These are phyloP conservation scores for Coendou prehensilis DNA, from an alignment of 2,797 vertebrate genomes.

Conservation along the genomic window DNA sequence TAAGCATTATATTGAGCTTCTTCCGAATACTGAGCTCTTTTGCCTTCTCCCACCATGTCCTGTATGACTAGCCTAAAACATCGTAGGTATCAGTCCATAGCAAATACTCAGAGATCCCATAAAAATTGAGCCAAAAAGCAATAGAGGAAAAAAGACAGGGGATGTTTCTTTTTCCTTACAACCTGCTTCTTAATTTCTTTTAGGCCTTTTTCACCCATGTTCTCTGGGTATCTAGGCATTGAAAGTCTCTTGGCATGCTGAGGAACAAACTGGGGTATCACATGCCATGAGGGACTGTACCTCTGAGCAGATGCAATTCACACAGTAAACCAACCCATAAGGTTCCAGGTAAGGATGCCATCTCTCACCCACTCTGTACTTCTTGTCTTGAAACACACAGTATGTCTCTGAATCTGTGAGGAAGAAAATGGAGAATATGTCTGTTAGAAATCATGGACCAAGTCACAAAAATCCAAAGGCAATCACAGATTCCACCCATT, in stretches of 20 bases:
- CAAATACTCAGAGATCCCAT: background rate
- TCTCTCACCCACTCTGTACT: conserved; percentile 91
- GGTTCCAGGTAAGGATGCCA: conserved; percentile 93
- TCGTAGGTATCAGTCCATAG: background rate
- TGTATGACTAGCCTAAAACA: background rate
- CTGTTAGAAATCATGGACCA: conserved; percentile 65
- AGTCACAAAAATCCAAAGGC: conserved; percentile 34
- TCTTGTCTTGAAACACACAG: conserved; percentile 93
- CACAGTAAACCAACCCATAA: conserved; percentile 91
- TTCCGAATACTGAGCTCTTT: background rate
- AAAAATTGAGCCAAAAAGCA: conserved; percentile 41
- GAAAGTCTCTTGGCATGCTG: background rate
- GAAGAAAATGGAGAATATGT: conserved; percentile 71
- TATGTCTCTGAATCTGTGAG: conserved; percentile 90
- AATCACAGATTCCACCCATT: conserved; percentile 37
- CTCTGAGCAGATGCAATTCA: conserved; percentile 92
- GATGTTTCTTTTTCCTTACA: conserved; percentile 14
- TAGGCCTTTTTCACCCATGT: background rate
- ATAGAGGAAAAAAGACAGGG: background rate
- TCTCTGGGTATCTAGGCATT: background rate
- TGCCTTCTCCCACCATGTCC: background rate
- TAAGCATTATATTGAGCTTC: conserved; percentile 13
- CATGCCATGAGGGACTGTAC: conserved; percentile 82
- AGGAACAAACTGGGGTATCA: conserved; percentile 44
- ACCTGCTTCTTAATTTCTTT: conserved; percentile 44